phyloP scores from a whole-genome alignment of 2,113 vertebrate species.

The Microcebus murinus region DNA sequence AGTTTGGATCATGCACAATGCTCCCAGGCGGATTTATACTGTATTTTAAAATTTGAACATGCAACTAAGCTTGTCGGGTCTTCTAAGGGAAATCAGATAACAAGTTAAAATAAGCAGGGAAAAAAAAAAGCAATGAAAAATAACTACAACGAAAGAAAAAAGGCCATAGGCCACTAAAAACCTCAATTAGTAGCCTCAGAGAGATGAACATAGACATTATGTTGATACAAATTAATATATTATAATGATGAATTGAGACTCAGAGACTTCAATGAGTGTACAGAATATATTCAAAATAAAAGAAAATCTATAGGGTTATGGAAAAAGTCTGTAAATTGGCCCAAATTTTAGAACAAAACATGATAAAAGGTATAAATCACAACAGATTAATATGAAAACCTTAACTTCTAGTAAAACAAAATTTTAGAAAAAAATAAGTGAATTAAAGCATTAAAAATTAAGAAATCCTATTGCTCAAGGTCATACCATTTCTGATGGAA shows the following conservation, averaged over 20 bases:
- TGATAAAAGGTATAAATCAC: neutral
- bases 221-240: neutral
- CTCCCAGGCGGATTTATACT: neutral
- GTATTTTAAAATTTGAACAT: neutral
- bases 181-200: neutral
- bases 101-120: neutral
- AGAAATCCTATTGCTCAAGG: neutral
- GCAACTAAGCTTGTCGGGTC: neutral
- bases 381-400: neutral
- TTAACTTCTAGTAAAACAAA: neutral
- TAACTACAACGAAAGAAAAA: neutral
- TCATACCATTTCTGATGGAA: neutral
- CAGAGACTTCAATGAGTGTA: neutral
- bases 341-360: neutral
- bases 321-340: neutral
- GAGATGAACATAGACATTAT: neutral
- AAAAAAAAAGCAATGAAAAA: neutral
- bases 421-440: neutral
- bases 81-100: neutral
- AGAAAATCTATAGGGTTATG: neutral
- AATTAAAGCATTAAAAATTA: neutral
- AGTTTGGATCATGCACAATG: neutral
- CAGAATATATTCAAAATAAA: neutral
- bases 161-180: neutral
- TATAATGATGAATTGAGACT: neutral